A percentile compares a stretch with the other conserved stretches of the same genome.
Conservation (phyloP, 2,113 vertebrate genomes). For the Eupsittula cactorum region DNA sequence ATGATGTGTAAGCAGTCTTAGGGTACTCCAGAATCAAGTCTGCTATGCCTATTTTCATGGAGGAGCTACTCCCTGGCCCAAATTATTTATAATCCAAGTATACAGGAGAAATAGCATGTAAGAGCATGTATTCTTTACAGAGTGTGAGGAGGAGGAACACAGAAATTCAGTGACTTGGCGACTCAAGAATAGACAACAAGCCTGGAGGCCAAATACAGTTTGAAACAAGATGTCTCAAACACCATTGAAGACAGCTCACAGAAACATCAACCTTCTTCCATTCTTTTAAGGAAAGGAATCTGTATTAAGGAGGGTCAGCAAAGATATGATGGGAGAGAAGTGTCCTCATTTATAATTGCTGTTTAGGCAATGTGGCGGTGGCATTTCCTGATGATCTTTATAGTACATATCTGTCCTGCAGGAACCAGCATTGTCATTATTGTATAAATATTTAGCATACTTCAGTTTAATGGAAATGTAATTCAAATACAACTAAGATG, state of each 20-base stretch:
- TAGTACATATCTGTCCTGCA: background rate
- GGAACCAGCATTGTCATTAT: background rate
- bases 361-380: background rate
- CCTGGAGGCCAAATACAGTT: background rate
- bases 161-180: background rate
- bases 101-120: background rate
- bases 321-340: background rate
- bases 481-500: background rate
- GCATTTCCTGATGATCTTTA: background rate
- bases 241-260: background rate
- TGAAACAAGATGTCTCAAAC: background rate
- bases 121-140: background rate
- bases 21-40: background rate
- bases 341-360: background rate
- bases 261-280: background rate
- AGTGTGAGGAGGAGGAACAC: background rate
- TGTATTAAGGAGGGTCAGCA: background rate
- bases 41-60: background rate
- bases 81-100: background rate
- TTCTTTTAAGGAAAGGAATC: background rate
- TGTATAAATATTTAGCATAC: background rate
- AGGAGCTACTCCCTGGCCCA: background rate
- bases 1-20: background rate
- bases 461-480: background rate
- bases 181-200: background rate